These are phyloP conservation scores for Tamandua tetradactyla DNA, from an alignment of 2,797 vertebrate species.

Conservation along the genomic window DNA sequence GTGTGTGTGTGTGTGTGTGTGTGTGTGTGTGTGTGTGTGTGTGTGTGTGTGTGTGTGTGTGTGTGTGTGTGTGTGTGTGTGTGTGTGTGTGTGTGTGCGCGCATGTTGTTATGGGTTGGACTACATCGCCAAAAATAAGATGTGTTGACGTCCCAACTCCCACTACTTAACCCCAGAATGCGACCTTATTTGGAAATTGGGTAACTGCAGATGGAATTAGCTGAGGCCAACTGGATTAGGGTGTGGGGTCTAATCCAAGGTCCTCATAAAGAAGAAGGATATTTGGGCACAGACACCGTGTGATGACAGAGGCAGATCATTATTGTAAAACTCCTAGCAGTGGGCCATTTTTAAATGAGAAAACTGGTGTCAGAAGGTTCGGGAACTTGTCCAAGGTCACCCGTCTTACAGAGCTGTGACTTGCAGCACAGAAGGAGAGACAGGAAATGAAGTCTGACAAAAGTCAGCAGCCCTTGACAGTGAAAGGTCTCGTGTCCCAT, in stretches of 20 bases:
- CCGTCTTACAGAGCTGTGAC: background rate
- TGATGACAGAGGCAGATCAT: no score
- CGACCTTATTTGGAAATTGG: no score
- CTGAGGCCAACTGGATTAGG: no score
- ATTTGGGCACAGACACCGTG: no score
- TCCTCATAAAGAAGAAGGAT: no score
- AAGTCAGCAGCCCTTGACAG: background rate
- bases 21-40: background rate
- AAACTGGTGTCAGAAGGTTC: background rate
- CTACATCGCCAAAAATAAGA: no score
- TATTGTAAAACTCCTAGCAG: background rate
- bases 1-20: background rate
- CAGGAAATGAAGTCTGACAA: background rate
- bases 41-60: background rate
- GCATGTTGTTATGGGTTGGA: no score
- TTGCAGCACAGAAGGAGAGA: background rate
- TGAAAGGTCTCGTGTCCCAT: background rate
- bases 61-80: fast-evolving
- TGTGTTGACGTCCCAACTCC: no score
- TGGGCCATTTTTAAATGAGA: background rate
- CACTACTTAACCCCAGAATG: no score
- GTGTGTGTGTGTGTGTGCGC: background rate
- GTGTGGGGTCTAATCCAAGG: no score
- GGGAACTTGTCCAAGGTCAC: background rate
- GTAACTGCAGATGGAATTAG: no score